phyloP scores from a whole-genome alignment of 1,140 invertebrate genomes.

The Heliconius himera region DNA sequence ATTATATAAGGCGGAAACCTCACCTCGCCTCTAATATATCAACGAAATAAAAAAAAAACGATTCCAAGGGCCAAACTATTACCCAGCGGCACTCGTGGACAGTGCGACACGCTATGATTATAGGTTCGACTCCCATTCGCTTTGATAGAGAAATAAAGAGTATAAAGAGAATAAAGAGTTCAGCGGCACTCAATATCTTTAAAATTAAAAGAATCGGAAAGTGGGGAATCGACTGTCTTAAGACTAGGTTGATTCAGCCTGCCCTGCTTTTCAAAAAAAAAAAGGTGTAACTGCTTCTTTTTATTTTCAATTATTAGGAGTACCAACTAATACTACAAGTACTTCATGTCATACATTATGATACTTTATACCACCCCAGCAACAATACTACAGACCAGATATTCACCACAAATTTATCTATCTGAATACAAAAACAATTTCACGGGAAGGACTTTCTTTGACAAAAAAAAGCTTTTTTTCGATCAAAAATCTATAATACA shows the following conservation, averaged over 20 bases:
- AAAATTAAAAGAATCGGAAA: no score
- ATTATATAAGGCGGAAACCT: slow-evolving; percentile 29
- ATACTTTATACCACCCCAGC: slow-evolving; percentile 35
- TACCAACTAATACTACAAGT: slow-evolving; percentile 28
- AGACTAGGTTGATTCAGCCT: no score
- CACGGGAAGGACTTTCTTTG: slow-evolving; percentile 49
- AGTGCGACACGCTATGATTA: no score
- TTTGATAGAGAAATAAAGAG: no score
- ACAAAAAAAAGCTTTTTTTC: slow-evolving; percentile 44
- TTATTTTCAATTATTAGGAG: slow-evolving; percentile 23
- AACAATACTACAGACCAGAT: slow-evolving; percentile 34
- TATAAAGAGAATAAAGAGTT: no score
- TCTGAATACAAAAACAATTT: slow-evolving; percentile 43
- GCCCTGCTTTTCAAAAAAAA: no score
- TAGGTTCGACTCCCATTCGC: no score
- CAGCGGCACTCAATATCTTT: no score
- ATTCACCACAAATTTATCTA: slow-evolving; percentile 48
- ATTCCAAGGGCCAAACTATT: slow-evolving; percentile 47
- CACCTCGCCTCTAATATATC: slow-evolving; percentile 45
- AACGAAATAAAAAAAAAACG: slow-evolving; percentile 41
- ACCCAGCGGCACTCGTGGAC: no score
- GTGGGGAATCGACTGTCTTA: no score
- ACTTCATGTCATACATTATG: slow-evolving; percentile 42
- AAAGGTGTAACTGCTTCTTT: background rate
- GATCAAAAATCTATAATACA: slow-evolving; percentile 38